Evolutionary conservation across 2,113 vertebrate species (phyloP).

Genomic region (Pitta sordida): DNA sequence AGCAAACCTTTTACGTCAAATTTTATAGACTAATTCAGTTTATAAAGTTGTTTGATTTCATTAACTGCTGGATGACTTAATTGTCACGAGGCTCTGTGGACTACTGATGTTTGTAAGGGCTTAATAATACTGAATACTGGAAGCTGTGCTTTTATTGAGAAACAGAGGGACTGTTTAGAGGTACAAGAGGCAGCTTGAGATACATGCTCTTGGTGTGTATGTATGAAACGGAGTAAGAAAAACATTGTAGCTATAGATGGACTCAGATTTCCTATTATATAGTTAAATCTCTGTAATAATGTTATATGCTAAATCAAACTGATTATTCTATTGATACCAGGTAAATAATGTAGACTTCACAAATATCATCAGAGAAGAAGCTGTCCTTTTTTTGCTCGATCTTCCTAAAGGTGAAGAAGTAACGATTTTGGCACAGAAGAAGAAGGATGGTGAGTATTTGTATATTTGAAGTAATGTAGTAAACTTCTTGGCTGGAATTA

Average conservation of each 20-base stretch:
- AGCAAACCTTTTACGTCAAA: neutral
- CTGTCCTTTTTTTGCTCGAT: conserved; percentile 94
- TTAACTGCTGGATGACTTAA: neutral
- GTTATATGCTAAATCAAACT: neutral
- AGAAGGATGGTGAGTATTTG: conserved; percentile 88
- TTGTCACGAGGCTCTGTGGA: neutral
- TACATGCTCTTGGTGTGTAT: neutral
- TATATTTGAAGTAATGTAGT: neutral
- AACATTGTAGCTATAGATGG: neutral
- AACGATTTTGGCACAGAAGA: conserved; percentile 96
- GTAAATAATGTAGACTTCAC: conserved; percentile 99
- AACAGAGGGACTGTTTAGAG: neutral
- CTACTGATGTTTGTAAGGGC: neutral
- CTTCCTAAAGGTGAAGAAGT: conserved; percentile 96
- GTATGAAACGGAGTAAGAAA: neutral
- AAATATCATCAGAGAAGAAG: conserved; percentile 97
- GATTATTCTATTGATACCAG: conserved; percentile 63
- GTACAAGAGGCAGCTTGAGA: neutral
- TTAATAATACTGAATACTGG: neutral
- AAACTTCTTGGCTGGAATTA: neutral
- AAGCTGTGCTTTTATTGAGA: neutral
- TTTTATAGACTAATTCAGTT: neutral
- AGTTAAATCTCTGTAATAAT: neutral
- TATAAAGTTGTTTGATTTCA: neutral
- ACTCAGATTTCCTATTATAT: neutral